Conservation (phyloP, 2,888 invertebrate genomes). For the Euspilapteryx auroguttella region DNA sequence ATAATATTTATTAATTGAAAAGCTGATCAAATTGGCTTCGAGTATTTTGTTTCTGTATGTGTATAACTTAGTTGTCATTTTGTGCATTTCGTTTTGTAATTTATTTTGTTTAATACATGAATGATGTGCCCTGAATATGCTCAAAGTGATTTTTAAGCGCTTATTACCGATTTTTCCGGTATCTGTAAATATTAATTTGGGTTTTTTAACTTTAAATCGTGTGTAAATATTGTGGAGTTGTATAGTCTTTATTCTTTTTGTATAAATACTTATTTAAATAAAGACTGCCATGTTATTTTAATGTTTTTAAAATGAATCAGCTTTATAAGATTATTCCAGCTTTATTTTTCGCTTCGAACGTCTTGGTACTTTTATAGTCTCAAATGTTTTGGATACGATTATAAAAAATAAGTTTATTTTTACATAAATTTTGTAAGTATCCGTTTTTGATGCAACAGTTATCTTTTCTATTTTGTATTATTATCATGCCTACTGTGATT, state of each 20-base stretch:
- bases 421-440: no score
- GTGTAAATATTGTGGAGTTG: slow-evolving; percentile 44
- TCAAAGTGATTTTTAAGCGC: slow-evolving; percentile 56
- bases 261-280: slow-evolving; percentile 33
- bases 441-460: no score
- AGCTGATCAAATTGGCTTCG: slow-evolving; percentile 44
- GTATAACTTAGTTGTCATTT: slow-evolving; percentile 27
- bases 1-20: slow-evolving; percentile 37
- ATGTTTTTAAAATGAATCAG: slow-evolving; percentile 38
- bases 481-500: slow-evolving; percentile 25
- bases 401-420: no score
- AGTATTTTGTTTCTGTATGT: slow-evolving; percentile 6
- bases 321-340: no score
- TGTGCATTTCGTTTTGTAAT: slow-evolving; percentile 30
- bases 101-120: no score
- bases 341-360: no score
- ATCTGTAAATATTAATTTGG: slow-evolving; percentile 52
- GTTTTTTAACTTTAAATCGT: slow-evolving; percentile 38
- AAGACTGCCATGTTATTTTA: slow-evolving; percentile 56
- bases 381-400: no score
- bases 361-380: no score
- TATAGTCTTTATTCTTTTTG: slow-evolving; percentile 32
- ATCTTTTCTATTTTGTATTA: background rate
- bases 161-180: slow-evolving; percentile 59
- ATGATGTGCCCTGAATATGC: slow-evolving; percentile 35